Evolutionary conservation across 2,797 vertebrate species (phyloP).

Genomic region (Premnoplex brunnescens): DNA sequence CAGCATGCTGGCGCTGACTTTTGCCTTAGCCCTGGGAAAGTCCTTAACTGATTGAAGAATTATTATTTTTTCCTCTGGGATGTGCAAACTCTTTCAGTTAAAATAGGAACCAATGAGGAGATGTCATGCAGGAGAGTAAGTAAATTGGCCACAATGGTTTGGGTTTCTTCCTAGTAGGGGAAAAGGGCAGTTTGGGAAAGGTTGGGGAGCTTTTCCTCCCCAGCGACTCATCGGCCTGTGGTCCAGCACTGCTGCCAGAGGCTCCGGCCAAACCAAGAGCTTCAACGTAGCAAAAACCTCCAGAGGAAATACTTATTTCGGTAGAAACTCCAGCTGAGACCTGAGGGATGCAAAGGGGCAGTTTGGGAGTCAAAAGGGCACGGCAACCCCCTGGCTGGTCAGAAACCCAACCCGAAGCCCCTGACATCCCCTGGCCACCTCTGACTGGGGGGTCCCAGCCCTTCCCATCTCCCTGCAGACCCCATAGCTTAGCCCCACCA

Average conservation of each 20-base stretch:
- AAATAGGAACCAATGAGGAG: slow-evolving; percentile 44
- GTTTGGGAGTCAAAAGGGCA: slow-evolving; percentile 1
- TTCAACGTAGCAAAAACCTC: not conserved
- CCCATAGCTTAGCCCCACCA: not conserved
- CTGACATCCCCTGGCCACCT: not conserved
- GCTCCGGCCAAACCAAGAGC: not conserved
- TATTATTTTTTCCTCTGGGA: not conserved
- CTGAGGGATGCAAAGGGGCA: not conserved
- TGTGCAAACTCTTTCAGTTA: not conserved
- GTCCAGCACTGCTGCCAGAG: not conserved
- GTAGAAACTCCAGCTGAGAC: slow-evolving; percentile 10
- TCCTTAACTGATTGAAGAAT: slow-evolving; percentile 6
- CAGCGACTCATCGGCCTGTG: not conserved
- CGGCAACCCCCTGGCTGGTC: not conserved
- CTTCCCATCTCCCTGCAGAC: not conserved
- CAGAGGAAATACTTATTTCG: not conserved
- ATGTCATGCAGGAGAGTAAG: not conserved
- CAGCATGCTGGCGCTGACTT: accelerated
- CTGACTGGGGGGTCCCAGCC: not conserved
- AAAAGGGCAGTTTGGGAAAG: slow-evolving; percentile 56
- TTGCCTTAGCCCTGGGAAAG: slow-evolving; percentile 46
- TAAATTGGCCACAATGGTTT: not conserved
- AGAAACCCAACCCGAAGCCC: not conserved
- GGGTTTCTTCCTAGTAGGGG: slow-evolving; percentile 29
- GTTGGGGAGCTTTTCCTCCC: slow-evolving; percentile 40